Evolutionary conservation across 2,797 vertebrate genomes (phyloP).

Genomic region (Enteromius thamalakanensis): DNA sequence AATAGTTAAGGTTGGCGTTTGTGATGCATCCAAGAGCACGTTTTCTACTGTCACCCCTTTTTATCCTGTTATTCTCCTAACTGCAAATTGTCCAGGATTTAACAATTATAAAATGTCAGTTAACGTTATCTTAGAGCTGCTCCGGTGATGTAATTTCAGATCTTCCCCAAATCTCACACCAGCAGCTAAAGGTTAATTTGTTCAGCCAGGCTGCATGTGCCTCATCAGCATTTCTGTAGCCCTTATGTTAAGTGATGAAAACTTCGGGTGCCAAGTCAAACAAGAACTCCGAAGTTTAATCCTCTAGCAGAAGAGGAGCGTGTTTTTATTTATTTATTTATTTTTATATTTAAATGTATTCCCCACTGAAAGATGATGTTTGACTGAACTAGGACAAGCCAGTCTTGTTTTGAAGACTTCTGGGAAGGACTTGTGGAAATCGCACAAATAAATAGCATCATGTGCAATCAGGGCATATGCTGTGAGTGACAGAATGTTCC

Average conservation of each 20-base stretch:
- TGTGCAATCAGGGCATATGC: slow-evolving; percentile 36
- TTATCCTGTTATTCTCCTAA: background rate
- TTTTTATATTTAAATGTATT: slow-evolving; percentile 43
- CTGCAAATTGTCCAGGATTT: slow-evolving; percentile 22
- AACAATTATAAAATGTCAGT: background rate
- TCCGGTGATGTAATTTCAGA: slow-evolving; percentile 14
- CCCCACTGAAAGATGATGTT: slow-evolving; percentile 38
- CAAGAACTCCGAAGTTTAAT: slow-evolving; percentile 21
- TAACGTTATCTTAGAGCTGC: background rate
- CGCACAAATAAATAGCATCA: slow-evolving; percentile 42
- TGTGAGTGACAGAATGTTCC: slow-evolving; percentile 37
- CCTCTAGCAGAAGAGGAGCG: slow-evolving; percentile 25
- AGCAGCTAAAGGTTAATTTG: slow-evolving; percentile 45
- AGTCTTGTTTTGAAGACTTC: slow-evolving; percentile 39
- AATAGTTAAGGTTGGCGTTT: background rate
- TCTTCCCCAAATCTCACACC: slow-evolving; percentile 17
- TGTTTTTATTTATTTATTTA: background rate
- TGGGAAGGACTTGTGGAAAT: slow-evolving; percentile 50
- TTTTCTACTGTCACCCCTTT: background rate
- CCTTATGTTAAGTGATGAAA: slow-evolving; percentile 35
- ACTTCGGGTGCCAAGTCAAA: slow-evolving; percentile 33
- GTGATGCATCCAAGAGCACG: background rate
- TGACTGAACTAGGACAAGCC: slow-evolving; percentile 58
- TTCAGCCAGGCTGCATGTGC: background rate
- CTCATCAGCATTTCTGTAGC: slow-evolving; percentile 33